Conservation (phyloP, 2,797 vertebrate genomes). For the Valencia hispanica region DNA sequence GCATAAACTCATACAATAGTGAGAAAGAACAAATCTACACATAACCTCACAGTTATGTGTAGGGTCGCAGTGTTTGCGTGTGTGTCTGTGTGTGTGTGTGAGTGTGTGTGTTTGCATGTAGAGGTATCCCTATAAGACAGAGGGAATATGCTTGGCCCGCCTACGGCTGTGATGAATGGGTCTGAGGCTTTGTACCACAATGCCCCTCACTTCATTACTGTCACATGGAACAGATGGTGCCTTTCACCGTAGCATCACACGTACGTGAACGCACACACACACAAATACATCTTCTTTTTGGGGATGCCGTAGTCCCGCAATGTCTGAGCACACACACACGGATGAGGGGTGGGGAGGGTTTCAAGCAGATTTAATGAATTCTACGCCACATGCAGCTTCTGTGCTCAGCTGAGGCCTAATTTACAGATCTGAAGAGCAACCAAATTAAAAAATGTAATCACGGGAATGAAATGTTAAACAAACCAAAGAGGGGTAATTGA, state of each 20-base stretch:
- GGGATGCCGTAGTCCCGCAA: constrained; percentile 64
- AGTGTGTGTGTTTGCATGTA: constrained; percentile 45
- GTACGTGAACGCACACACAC: constrained; percentile 60
- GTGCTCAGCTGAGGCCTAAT: constrained; percentile 74
- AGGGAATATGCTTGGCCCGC: constrained; percentile 80
- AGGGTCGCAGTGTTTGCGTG: constrained; percentile 30
- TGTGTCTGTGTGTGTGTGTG: constrained; percentile 31
- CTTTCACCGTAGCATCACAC: constrained; percentile 79
- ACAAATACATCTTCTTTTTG: constrained; percentile 42
- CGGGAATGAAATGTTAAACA: constrained; percentile 77
- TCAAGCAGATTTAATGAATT: constrained; percentile 75
- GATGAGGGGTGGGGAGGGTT: constrained; percentile 22
- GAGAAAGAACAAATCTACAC: constrained; percentile 10
- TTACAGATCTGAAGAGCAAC: constrained; percentile 79
- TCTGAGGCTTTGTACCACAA: constrained; percentile 81
- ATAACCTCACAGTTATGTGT: constrained; percentile 34
- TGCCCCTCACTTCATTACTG: constrained; percentile 86
- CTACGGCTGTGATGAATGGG: constrained; percentile 83
- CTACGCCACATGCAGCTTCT: constrained; percentile 71
- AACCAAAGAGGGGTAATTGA: constrained; percentile 78
- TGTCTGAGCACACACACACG: constrained; percentile 36
- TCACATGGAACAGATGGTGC: constrained; percentile 87
- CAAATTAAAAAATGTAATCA: constrained; percentile 75
- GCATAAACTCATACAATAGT: constrained; percentile 18
- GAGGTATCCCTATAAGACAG: constrained; percentile 80